These are phyloP conservation scores for Dermolepida albohirtum DNA, from an alignment of 2,888 invertebrate species.

Conservation along the genomic window DNA sequence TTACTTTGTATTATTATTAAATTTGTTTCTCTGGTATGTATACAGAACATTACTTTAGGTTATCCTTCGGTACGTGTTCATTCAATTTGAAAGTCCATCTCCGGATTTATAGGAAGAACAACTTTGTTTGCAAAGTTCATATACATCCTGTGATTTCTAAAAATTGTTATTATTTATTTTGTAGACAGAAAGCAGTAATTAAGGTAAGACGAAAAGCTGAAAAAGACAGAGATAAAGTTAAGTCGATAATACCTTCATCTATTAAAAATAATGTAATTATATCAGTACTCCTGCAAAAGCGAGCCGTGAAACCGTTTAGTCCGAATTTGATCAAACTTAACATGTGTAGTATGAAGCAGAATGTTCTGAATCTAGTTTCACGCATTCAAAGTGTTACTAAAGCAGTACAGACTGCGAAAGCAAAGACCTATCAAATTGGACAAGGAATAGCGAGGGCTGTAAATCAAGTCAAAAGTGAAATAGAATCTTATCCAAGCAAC, in stretches of 20 bases:
- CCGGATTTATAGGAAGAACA: no score
- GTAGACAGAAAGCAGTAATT: constrained; percentile 80
- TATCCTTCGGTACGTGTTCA: no score
- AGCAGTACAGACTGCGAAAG: constrained; percentile 52
- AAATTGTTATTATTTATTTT: no score
- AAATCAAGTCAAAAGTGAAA: constrained; percentile 44
- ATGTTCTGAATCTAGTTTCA: constrained; percentile 61
- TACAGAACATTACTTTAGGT: no score
- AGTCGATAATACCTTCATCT: constrained; percentile 55
- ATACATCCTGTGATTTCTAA: no score
- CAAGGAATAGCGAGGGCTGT: constrained; percentile 55
- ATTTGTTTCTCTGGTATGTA: no score
- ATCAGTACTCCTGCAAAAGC: constrained; percentile 68
- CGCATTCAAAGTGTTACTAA: constrained; percentile 58
- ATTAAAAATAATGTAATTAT: constrained; percentile 73
- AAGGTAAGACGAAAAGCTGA: constrained; percentile 72
- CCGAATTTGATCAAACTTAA: constrained; percentile 59
- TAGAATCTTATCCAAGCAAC: constrained; percentile 48
- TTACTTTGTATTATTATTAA: no score
- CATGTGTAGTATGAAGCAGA: constrained; percentile 60
- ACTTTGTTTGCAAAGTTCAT: no score
- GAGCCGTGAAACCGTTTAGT: constrained; percentile 57
- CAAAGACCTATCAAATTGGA: constrained; percentile 56
- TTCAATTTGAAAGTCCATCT: no score
- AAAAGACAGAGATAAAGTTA: constrained; percentile 58